These are phyloP conservation scores for Brachionus asplanchnoidis DNA, from an alignment of 1,140 invertebrate species.

Conservation along the genomic window DNA sequence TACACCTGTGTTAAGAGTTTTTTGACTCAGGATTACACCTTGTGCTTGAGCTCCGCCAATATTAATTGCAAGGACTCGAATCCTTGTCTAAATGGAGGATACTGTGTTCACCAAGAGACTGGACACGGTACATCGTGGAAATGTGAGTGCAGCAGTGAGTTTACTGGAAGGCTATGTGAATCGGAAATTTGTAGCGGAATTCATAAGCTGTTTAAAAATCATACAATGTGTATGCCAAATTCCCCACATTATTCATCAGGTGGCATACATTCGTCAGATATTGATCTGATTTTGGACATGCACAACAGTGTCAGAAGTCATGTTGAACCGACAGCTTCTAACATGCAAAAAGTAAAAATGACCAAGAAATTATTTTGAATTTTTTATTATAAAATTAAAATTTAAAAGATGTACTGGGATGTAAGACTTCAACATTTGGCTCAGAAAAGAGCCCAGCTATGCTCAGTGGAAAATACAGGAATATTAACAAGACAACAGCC, in stretches of 20 bases:
- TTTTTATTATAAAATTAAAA: background rate
- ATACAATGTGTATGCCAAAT: constrained; percentile 28
- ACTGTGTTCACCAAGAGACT: constrained; percentile 1
- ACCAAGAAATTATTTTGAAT: background rate
- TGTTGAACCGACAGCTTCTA: constrained; percentile 5
- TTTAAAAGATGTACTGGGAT: constrained; percentile 41
- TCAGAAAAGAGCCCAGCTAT: constrained; percentile 29
- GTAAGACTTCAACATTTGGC: constrained; percentile 15
- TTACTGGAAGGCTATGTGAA: constrained; percentile 32
- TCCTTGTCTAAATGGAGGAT: constrained; percentile 25
- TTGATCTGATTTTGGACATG: constrained; percentile 8
- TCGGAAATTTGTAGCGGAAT: constrained; percentile 5
- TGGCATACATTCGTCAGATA: constrained; percentile 1
- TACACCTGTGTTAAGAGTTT: constrained; percentile 31
- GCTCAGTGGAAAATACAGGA: constrained; percentile 28
- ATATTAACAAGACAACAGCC: constrained; percentile 33
- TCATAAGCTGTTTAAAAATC: constrained; percentile 29
- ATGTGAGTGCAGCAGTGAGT: background rate
- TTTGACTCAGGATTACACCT: constrained; percentile 27
- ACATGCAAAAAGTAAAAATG: constrained; percentile 21
- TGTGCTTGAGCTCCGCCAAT: background rate
- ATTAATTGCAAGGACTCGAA: constrained; percentile 23
- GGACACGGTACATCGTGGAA: background rate
- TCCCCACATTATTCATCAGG: constrained; percentile 4
- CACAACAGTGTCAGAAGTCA: constrained; percentile 28